These are phyloP conservation scores for Hydractinia symbiolongicarpus DNA, from an alignment of 30 jellyfish, hydroid and myxozoan genomes.

Conservation along the genomic window DNA sequence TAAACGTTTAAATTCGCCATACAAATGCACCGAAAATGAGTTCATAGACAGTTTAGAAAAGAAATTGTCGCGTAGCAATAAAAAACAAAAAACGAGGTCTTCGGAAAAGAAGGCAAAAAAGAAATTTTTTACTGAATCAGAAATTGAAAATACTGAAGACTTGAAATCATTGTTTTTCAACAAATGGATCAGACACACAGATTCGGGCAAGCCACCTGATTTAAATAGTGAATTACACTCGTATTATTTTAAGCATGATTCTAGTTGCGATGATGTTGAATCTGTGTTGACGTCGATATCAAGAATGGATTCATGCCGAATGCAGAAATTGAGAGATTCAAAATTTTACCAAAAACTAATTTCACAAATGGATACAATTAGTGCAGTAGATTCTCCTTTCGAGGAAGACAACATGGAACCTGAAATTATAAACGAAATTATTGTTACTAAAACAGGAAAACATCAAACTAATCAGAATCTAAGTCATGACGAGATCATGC, in stretches of 20 bases:
- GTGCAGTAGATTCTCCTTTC: constrained; percentile 1
- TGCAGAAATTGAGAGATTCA: constrained; percentile 45
- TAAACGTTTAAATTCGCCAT: not conserved
- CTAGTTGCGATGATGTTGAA: constrained; percentile 60
- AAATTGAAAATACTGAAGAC: not conserved
- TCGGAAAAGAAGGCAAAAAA: not conserved
- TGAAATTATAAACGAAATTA: not conserved
- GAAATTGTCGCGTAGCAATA: not conserved
- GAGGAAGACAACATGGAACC: constrained; percentile 4
- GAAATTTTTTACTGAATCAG: not conserved
- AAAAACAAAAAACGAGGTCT: not conserved
- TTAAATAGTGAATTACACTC: not conserved
- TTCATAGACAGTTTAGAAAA: not conserved
- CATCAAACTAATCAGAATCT: not conserved
- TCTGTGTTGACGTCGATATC: constrained; percentile 85
- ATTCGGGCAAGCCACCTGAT: not conserved
- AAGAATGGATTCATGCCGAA: constrained; percentile 82
- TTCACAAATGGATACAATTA: not conserved
- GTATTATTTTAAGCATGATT: not conserved
- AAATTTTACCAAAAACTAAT: constrained; percentile 53
- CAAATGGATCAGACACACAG: not conserved
- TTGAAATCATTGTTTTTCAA: constrained; percentile 2
- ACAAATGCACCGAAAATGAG: not conserved
- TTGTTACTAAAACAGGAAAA: not conserved
- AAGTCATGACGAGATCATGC: constrained; percentile 19